Conservation (phyloP, 2,888 invertebrate genomes). For the Shargacucullia verbasci region DNA sequence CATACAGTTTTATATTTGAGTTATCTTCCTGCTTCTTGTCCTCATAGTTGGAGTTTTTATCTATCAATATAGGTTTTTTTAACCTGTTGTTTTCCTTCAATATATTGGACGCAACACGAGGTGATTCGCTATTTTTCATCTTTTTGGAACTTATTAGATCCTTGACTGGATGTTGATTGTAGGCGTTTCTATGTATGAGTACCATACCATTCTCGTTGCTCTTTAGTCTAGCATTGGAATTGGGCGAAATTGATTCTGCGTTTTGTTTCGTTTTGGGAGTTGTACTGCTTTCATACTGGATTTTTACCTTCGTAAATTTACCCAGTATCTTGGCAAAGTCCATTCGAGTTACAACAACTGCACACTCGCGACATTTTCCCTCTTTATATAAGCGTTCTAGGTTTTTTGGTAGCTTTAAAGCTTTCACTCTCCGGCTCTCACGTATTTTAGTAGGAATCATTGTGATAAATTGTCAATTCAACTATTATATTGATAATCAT, state of each 20-base stretch:
- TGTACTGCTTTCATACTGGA: slow-evolving; percentile 81
- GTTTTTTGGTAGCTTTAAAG: slow-evolving; percentile 76
- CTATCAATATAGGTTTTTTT: slow-evolving; percentile 67
- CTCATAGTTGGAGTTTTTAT: slow-evolving; percentile 63
- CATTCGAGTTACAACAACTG: slow-evolving; percentile 83
- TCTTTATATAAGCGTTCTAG: slow-evolving; percentile 80
- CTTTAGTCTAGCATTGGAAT: slow-evolving; percentile 74
- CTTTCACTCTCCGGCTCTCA: slow-evolving; percentile 70
- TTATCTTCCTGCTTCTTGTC: slow-evolving; percentile 54
- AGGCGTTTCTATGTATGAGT: slow-evolving; percentile 73
- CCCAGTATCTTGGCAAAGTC: slow-evolving; percentile 86
- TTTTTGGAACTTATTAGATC: slow-evolving; percentile 64
- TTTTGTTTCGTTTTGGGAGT: slow-evolving; percentile 71
- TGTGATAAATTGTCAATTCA: slow-evolving; percentile 31
- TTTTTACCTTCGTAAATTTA: slow-evolving; percentile 86
- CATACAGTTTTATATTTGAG: slow-evolving; percentile 74
- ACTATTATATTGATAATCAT: slow-evolving; percentile 43
- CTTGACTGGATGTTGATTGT: slow-evolving; percentile 74
- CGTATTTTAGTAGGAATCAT: slow-evolving; percentile 81
- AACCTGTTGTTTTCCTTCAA: slow-evolving; percentile 81
- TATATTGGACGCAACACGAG: slow-evolving; percentile 63
- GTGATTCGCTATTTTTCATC: slow-evolving; percentile 53
- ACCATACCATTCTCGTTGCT: slow-evolving; percentile 86
- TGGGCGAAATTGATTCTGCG: slow-evolving; percentile 57
- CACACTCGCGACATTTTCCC: slow-evolving; percentile 83